phyloP scores from a whole-genome alignment of 1,140 invertebrate species.

The Akabosia matsudoensis region DNA sequence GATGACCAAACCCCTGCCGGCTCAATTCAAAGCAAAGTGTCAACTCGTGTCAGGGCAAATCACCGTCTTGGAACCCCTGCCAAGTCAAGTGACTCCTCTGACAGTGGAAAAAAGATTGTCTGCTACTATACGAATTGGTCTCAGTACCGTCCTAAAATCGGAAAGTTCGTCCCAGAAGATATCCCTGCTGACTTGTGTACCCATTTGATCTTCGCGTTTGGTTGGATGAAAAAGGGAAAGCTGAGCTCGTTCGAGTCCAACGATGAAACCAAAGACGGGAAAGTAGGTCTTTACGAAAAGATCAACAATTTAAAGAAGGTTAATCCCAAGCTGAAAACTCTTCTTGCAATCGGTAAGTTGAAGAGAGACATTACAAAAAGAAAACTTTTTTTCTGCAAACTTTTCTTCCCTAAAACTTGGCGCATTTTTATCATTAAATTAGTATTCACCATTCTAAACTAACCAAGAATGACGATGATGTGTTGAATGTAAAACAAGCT shows the following conservation, averaged over 20 bases:
- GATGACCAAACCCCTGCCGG: slow-evolving; percentile 37
- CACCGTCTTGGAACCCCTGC: slow-evolving; percentile 26
- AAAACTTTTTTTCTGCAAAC: no score
- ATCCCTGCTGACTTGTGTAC: slow-evolving; percentile 93
- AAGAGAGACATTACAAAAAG: no score
- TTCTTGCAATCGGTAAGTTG: slow-evolving; percentile 79
- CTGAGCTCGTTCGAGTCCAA: slow-evolving; percentile 79
- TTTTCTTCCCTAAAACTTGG: no score
- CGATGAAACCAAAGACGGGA: slow-evolving; percentile 88
- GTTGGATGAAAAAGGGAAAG: slow-evolving; percentile 93
- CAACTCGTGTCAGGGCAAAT: slow-evolving; percentile 29
- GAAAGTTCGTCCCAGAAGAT: slow-evolving; percentile 91
- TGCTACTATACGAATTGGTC: slow-evolving; percentile 99
- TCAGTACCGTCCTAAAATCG: slow-evolving; percentile 86
- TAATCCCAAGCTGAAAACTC: slow-evolving; percentile 83
- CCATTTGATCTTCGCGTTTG: slow-evolving; percentile 93
- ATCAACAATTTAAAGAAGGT: slow-evolving; percentile 78
- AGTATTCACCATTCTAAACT: no score
- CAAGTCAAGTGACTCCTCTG: background rate
- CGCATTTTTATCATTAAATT: background rate
- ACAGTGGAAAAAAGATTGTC: slow-evolving; percentile 57
- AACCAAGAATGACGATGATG: no score
- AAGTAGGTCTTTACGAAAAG: slow-evolving; percentile 80
- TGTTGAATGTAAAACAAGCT: background rate
- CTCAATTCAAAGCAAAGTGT: slow-evolving; percentile 26